Conservation (phyloP, 2,113 vertebrate genomes). For the Ardeotis arabs region DNA sequence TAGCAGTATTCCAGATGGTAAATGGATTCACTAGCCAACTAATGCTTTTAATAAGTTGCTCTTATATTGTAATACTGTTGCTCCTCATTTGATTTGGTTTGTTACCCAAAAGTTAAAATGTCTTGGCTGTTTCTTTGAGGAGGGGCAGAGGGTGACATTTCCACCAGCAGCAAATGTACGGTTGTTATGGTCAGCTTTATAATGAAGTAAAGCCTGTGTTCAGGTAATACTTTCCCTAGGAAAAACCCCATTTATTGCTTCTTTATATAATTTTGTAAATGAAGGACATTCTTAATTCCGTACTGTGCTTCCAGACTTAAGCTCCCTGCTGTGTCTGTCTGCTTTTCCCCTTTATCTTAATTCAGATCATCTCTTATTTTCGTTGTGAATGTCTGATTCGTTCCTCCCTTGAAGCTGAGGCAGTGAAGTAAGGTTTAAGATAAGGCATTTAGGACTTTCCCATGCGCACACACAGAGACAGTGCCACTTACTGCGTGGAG, state of each 20-base stretch:
- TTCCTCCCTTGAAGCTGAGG: background rate
- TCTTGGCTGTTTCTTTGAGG: background rate
- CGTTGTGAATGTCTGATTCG: fast-evolving
- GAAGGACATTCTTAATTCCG: background rate
- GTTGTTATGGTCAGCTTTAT: background rate
- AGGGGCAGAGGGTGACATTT: background rate
- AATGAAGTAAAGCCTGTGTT: background rate
- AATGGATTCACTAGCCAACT: background rate
- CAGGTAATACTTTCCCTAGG: background rate
- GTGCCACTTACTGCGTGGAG: fast-evolving
- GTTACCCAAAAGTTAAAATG: background rate
- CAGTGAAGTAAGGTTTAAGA: background rate
- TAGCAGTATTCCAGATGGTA: background rate
- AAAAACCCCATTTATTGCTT: background rate
- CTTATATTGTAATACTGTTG: background rate
- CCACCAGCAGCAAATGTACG: background rate
- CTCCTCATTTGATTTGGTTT: background rate
- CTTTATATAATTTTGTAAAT: background rate
- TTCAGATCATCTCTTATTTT: background rate
- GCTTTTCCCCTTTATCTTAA: background rate
- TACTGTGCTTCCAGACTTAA: background rate
- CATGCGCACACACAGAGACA: no score
- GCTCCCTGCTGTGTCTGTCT: background rate
- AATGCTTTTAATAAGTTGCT: background rate
- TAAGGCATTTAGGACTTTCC: background rate